Evolutionary conservation across 1,140 invertebrate genomes (phyloP), one percentile per base, ranked within the genome.

Genomic region (Mesaphorura yosii): DNA sequence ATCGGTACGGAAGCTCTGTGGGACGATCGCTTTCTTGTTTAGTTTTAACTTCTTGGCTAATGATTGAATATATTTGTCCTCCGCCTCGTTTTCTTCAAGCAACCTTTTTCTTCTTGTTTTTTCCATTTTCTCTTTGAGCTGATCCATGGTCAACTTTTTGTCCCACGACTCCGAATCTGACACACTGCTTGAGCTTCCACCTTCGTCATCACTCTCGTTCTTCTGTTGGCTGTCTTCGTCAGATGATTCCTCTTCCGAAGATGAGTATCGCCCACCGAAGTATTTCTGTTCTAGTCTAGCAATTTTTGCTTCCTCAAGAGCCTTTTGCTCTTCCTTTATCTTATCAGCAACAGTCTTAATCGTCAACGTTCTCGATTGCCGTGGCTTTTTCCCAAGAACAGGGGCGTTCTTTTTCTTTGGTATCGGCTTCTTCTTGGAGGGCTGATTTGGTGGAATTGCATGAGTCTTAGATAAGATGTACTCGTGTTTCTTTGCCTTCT

Each of bases 21-120:
- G 83, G 31, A 84, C 73, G 46, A 73, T 75, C 64, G 87, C 86
- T 41, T 73, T 75, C 63, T 84, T 87, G 51, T 89, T 85, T 3
- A 94, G 64, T 59, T 84, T 84, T 1, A 94, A 69, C 66, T 84
- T 78, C 67, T 93, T 92, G 64, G 87, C 86, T 51, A 92, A 67
- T 64, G 79, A 78, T 63, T 79, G 81, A 15, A 93, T 89, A 39
- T 78, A 72, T 60, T 73, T 77, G 53, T 93, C 87, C 69, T 94
- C 88, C 19, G 80, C 75, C 41, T 78, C 70, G 71, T 88, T 88
- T 0, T 79, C 84, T 62, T 82, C 66, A 15, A 77, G 55, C 14
- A 88, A 65, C 59, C 80, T 76, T 58, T 77, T 74, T 47, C 74
- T 75, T 56, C 82, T 72, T 57, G 77, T 67, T 51, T 76, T 75